These are phyloP conservation scores for Brachyopa scutellaris DNA, from an alignment of 2,888 invertebrate genomes.

Conservation along the genomic window DNA sequence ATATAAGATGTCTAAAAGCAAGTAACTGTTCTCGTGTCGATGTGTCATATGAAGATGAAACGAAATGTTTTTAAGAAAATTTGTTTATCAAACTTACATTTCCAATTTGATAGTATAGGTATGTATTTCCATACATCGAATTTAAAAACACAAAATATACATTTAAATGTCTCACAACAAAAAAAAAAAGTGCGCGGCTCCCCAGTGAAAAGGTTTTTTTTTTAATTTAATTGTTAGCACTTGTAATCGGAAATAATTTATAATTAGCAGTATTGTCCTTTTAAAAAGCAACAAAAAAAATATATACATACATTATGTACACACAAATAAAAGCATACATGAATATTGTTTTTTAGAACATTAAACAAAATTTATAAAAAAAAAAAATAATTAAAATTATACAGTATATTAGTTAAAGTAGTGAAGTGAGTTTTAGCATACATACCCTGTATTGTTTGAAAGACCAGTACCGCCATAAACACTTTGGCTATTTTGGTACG, in stretches of 20 bases:
- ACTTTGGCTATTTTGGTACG: conserved; percentile 82
- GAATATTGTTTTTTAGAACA: background rate
- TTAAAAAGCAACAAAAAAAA: conserved; percentile 11
- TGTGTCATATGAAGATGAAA: background rate
- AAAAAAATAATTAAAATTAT: background rate
- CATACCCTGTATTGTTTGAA: conserved; percentile 82
- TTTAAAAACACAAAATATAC: background rate
- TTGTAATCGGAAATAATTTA: background rate
- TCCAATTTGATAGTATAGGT: conserved; percentile 7
- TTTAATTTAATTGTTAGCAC: conserved; percentile 14
- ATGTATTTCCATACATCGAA: background rate
- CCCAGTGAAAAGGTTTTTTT: background rate
- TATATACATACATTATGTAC: conserved; percentile 13
- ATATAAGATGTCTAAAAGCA: no score
- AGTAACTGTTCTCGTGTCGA: no score
- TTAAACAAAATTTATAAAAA: conserved; percentile 11
- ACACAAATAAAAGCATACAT: conserved; percentile 22
- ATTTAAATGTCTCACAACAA: no score
- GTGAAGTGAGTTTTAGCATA: conserved; percentile 54
- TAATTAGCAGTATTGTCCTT: background rate
- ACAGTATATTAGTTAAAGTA: conserved; percentile 21
- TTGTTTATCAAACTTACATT: conserved; percentile 4
- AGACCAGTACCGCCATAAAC: conserved; percentile 81
- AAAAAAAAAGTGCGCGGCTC: no score
- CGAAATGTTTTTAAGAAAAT: background rate